Evolutionary conservation across 2,113 vertebrate genomes (phyloP).

Genomic region (Stigmatopora nigra): DNA sequence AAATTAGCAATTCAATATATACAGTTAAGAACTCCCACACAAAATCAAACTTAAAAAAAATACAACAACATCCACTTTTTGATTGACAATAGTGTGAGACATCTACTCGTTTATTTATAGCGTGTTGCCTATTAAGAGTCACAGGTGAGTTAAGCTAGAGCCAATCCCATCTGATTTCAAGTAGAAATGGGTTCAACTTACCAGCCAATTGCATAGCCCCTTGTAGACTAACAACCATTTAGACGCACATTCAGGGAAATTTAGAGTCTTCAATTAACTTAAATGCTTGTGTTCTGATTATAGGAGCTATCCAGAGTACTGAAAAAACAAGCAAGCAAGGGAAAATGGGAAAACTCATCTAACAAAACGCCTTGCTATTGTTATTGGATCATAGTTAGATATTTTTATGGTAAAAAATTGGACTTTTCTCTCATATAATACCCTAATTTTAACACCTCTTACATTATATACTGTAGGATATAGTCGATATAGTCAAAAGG

Average conservation of each 20-base stretch:
- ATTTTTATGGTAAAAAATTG: too few relatives aligned
- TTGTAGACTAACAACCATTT: neutral
- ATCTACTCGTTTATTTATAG: neutral
- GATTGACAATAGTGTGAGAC: neutral
- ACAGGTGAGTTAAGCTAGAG: neutral
- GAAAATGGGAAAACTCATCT: neutral
- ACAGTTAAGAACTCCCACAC: neutral
- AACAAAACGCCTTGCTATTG: neutral
- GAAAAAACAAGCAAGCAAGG: neutral
- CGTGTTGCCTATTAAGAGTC: neutral
- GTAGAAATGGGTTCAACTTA: neutral
- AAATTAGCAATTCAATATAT: neutral
- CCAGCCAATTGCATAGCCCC: neutral
- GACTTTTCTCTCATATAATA: neutral
- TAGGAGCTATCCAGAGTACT: neutral
- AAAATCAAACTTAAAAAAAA: neutral
- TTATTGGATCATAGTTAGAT: neutral
- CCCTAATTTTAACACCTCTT: neutral
- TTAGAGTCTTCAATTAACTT: neutral
- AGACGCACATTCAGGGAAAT: neutral
- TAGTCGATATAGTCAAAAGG: neutral
- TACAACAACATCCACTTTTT: neutral
- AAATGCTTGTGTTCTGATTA: neutral
- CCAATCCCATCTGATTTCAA: neutral
- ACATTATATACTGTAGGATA: too few relatives aligned